phyloP scores from a whole-genome alignment of 2,113 vertebrate species.

The Emberiza fucata region DNA sequence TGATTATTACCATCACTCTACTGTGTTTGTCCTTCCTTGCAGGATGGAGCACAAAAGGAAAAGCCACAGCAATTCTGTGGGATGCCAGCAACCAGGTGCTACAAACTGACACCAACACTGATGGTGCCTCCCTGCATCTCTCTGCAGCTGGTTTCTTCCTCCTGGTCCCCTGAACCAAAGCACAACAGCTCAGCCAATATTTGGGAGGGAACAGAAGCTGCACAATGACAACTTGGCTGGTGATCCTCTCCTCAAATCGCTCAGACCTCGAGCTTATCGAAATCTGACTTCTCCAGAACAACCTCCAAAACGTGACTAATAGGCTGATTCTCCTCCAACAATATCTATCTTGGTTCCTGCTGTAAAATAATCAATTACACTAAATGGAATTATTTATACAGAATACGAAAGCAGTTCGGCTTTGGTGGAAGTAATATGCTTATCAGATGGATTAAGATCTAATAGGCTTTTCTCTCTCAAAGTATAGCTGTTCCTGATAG shows the following conservation, averaged over 20 bases:
- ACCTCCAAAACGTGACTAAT: slow-evolving; percentile 11
- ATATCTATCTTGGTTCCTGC: slow-evolving; percentile 12
- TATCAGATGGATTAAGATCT: slow-evolving; percentile 61
- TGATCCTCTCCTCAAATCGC: not conserved
- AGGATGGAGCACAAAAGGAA: not conserved
- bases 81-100: not conserved
- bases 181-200: not conserved
- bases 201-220: not conserved
- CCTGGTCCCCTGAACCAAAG: not conserved
- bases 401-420: not conserved
- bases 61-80: not conserved
- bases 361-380: slow-evolving; percentile 56
- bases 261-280: not conserved
- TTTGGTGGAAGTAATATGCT: slow-evolving; percentile 46
- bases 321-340: slow-evolving; percentile 32
- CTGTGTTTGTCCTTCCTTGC: not conserved
- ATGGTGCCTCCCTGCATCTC: not conserved
- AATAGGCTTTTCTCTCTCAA: slow-evolving; percentile 38
- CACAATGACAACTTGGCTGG: not conserved
- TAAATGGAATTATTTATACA: slow-evolving; percentile 46
- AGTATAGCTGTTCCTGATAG: slow-evolving; percentile 11
- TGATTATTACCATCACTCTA: not conserved
- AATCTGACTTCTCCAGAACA: not conserved
- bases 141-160: not conserved
- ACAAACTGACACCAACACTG: not conserved